A percentile compares a stretch with the other conserved stretches of the same genome.
phyloP scores from a whole-genome alignment of 2,797 vertebrate species.

The Xerus rutilus region DNA sequence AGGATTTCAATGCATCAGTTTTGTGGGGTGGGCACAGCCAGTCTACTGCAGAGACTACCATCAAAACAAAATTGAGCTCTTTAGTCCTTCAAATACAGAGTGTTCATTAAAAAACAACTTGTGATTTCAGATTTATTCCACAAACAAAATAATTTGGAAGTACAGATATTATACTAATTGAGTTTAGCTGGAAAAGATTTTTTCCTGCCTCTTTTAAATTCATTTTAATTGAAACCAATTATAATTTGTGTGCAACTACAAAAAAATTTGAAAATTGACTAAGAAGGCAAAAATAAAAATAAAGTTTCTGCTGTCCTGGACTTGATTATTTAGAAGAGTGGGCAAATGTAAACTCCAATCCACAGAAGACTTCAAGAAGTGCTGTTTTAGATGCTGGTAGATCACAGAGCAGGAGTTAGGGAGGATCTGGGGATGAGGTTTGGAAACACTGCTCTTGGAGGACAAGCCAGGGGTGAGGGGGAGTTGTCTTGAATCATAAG shows the following conservation, averaged over 20 bases:
- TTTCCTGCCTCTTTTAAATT: conserved; percentile 25
- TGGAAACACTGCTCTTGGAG: neutral
- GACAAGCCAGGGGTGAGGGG: neutral
- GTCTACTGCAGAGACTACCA: neutral
- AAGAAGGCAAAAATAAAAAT: neutral
- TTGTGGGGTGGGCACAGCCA: neutral
- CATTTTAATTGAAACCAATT: conserved; percentile 45
- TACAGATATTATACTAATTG: conserved; percentile 27
- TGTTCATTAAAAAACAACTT: conserved; percentile 6
- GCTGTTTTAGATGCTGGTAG: neutral
- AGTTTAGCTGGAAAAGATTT: conserved; percentile 22
- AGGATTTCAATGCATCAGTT: neutral
- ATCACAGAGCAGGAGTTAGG: neutral
- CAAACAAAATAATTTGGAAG: conserved; percentile 61
- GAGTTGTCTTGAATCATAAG: neutral
- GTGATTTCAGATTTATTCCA: conserved; percentile 35
- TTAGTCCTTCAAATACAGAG: neutral
- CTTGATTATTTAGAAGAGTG: neutral
- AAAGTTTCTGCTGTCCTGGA: neutral
- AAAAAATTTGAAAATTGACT: conserved; percentile 43
- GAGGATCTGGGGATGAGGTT: neutral
- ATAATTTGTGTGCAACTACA: neutral
- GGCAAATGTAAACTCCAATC: neutral
- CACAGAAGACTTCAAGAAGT: neutral
- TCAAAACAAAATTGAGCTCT: neutral